Evolutionary conservation across 2,888 invertebrate species (phyloP).

Genomic region (Ctena decussata): DNA sequence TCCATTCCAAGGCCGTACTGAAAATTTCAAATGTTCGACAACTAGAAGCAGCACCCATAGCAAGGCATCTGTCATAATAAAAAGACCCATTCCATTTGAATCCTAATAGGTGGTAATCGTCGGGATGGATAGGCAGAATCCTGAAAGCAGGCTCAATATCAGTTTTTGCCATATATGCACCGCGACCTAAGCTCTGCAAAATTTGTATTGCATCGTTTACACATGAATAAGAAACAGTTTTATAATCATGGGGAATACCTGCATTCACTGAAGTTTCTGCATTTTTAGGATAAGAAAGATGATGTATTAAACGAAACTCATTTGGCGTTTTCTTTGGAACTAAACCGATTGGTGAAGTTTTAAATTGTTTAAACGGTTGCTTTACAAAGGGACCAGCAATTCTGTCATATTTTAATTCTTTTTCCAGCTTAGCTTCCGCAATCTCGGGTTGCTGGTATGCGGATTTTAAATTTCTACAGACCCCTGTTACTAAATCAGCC

Average conservation of each 20-base stretch:
- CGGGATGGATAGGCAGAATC: conserved; percentile 7
- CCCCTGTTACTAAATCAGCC: background rate
- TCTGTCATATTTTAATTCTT: background rate
- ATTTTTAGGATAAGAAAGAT: conserved; percentile 19
- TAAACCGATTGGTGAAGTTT: conserved; percentile 13
- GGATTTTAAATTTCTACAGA: background rate
- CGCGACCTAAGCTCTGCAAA: background rate
- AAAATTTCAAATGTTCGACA: conserved; percentile 39
- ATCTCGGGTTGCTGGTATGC: background rate
- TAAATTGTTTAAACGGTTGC: background rate
- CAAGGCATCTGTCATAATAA: conserved; percentile 30
- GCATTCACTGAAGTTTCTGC: background rate
- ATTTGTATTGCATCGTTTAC: background rate
- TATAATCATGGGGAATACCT: background rate
- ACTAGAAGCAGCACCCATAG: conserved; percentile 30
- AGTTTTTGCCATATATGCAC: conserved; percentile 26
- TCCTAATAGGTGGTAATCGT: conserved; percentile 16
- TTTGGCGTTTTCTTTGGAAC: conserved; percentile 11
- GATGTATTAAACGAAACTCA: conserved; percentile 20
- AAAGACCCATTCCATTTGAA: conserved; percentile 19
- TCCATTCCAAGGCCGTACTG: conserved; percentile 25
- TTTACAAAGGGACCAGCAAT: background rate
- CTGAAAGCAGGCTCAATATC: conserved; percentile 36
- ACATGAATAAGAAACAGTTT: conserved; percentile 10
- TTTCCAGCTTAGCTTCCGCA: background rate